Percentiles rank a stretch among this genome's conserved stretches.
These are phyloP conservation scores for Euwallacea similis DNA, from an alignment of 1,140 invertebrate genomes.

Conservation along the genomic window DNA sequence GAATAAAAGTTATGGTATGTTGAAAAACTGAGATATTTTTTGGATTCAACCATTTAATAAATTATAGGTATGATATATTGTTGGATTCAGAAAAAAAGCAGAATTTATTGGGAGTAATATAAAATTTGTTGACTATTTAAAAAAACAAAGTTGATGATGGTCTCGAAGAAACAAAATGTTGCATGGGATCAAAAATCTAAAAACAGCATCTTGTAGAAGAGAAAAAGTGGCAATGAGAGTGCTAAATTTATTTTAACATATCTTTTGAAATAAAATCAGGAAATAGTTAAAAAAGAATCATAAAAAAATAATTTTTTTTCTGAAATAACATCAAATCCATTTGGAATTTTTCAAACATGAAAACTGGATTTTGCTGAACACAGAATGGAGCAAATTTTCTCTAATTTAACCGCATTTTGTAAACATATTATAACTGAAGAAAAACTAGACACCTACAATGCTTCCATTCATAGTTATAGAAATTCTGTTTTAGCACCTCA, in stretches of 20 bases:
- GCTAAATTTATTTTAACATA: not conserved
- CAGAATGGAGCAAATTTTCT: not conserved
- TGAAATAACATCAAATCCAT: not conserved
- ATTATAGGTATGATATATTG: not conserved
- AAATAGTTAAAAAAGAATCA: not conserved
- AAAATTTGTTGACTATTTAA: not conserved
- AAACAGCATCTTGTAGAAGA: not conserved
- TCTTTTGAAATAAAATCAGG: not conserved
- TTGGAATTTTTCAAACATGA: not conserved
- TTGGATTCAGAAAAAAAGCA: too few relatives aligned
- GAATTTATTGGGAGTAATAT: not conserved
- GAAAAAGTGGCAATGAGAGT: not conserved
- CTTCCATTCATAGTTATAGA: too few relatives aligned
- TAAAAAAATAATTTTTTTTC: not conserved
- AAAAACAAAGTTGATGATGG: not conserved
- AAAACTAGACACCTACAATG: too few relatives aligned
- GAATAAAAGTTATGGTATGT: not conserved
- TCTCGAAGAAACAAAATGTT: not conserved
- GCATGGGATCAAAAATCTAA: not conserved
- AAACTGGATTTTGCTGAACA: not conserved
- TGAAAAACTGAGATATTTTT: not conserved
- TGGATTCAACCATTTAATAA: not conserved
- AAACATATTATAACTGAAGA: too few relatives aligned
- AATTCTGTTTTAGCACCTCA: too few relatives aligned
- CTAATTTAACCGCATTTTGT: slow-evolving; percentile 1